Evolutionary conservation across 35 echinoderm and acorn worm genomes (phyloP).

Genomic region (Ophiothrix spiculata): DNA sequence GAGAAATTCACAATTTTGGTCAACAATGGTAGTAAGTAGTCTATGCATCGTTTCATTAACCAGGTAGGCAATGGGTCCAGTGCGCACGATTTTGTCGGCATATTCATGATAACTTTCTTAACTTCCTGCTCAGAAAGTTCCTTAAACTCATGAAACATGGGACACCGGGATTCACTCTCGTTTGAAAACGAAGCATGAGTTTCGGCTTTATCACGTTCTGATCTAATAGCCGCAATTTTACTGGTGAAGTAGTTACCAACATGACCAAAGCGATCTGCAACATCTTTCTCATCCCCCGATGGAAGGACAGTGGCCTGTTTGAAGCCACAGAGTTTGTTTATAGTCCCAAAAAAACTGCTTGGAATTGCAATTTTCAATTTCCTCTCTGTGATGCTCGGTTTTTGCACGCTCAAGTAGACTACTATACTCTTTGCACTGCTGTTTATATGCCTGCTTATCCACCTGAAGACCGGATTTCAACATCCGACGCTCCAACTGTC

Average conservation of each 20-base stretch:
- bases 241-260: neutral
- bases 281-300: too few relatives aligned
- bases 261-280: too few relatives aligned
- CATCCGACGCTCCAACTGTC: neutral
- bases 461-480: slow-evolving; percentile 19
- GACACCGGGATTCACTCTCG: neutral
- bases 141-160: neutral
- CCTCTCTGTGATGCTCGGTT: neutral
- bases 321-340: neutral
- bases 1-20: neutral
- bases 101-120: neutral
- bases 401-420: neutral
- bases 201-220: neutral
- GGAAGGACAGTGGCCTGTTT: too few relatives aligned
- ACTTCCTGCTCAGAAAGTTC: neutral
- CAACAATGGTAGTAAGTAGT: neutral
- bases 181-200: neutral
- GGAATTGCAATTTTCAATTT: slow-evolving; percentile 19
- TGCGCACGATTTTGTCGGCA: neutral
- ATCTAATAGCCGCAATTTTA: neutral
- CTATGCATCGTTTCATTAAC: neutral
- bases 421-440: slow-evolving; percentile 21
- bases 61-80: neutral
- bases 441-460: slow-evolving; percentile 16
- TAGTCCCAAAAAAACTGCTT: slow-evolving; percentile 20